Conservation (phyloP, 30 jellyfish, hydroid and myxozoan species). For the Chironex yamaguchii region DNA sequence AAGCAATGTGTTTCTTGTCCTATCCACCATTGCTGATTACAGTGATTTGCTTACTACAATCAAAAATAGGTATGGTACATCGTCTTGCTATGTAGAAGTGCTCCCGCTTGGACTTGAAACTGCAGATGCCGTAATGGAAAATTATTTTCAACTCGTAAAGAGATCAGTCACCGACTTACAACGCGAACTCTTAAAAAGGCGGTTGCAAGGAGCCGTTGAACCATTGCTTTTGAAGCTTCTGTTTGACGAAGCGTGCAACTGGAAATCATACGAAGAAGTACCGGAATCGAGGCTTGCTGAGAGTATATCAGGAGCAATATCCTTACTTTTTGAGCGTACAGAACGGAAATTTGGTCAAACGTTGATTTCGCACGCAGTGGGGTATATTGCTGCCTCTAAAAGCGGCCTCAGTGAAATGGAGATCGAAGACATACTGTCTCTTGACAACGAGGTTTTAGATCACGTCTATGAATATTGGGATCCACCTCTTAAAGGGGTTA, state of each 20-base stretch:
- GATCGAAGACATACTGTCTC: constrained; percentile 50
- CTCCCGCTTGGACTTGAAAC: neutral
- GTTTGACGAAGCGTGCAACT: constrained; percentile 44
- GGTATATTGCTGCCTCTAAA: constrained; percentile 38
- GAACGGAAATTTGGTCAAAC: constrained; percentile 4
- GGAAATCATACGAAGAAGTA: constrained; percentile 34
- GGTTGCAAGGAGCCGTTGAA: neutral
- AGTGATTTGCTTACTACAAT: neutral
- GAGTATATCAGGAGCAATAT: neutral
- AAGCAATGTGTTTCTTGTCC: constrained; percentile 52
- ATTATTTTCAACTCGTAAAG: neutral
- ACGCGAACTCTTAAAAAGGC: neutral
- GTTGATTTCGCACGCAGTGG: constrained; percentile 28
- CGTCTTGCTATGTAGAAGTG: neutral
- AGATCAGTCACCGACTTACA: neutral
- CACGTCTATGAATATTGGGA: neutral
- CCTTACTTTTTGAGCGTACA: neutral
- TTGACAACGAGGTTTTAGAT: constrained; percentile 31
- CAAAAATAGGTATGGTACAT: neutral
- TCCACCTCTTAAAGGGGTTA: constrained; percentile 31
- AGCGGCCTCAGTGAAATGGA: constrained; percentile 40
- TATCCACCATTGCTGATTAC: constrained; percentile 42
- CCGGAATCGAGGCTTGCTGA: neutral
- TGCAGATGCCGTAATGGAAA: neutral
- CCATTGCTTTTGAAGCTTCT: constrained; percentile 32